Evolutionary conservation across 2,888 invertebrate genomes (phyloP), one percentile per base, ranked within the genome.

Genomic region (Acrobasis repandana): DNA sequence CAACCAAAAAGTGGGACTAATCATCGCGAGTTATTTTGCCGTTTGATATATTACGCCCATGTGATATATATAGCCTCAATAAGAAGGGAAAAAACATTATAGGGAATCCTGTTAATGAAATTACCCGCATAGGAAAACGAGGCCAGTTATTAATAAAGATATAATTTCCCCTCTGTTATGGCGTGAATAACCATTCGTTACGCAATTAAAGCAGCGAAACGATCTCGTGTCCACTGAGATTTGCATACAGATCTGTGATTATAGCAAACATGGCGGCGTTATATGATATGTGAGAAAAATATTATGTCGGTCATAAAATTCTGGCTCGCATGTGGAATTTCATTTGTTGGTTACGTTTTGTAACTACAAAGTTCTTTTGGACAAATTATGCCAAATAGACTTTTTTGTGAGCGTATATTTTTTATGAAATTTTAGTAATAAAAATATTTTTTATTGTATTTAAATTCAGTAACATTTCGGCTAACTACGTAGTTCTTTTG

Each of bases 201-300:
- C 74, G 82, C 85, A 86, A 86, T 88, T 86, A 87, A 43, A 85
- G 82, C 73, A 38, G 81, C 75, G 77, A 74, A 81, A 84, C 79
- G 81, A 77, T 70, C 75, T 67, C 69, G 70, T 76, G 79, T 82
- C 85, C 85, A 82, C 80, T 77, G 85, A 86, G 86, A 88, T 88
- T 88, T 87, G 88, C 88, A 88, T 88, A 85, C 79, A 85, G 83
- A 88, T 85, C 82, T 80, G 79, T 80, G 80, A 85, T 88, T 86
- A 84, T 83, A 77, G 76, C 73, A 70, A 79, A 76, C 80, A 81
- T 71, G 80, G 78, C 70, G 63, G 60, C 66, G 63, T 63, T 67
- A 66, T 69, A 69, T 72, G 67, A 70, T 63, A 67, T 63, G 66
- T 60, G 65, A 74, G 73, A 73, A 68, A 64, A 52, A 20, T 52